Conservation (phyloP, 2,888 invertebrate species). For the Tenthredo livida region DNA sequence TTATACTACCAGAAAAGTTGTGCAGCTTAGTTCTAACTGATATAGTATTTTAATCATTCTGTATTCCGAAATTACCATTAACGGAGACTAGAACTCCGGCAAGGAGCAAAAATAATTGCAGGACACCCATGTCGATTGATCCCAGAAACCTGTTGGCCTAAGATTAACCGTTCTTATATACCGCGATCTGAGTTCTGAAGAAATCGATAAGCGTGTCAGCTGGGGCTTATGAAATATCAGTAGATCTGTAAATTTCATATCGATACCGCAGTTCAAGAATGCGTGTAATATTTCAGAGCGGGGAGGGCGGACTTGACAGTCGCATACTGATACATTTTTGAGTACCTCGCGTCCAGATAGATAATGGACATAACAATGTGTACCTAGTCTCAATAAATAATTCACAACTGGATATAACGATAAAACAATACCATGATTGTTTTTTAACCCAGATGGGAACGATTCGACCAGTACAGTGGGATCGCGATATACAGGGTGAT, state of each 20-base stretch:
- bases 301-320: not conserved
- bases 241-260: not conserved
- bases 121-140: constrained; percentile 15
- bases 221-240: constrained; percentile 15
- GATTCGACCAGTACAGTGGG: not conserved
- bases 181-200: not conserved
- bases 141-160: not conserved
- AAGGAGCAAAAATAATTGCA: constrained; percentile 5
- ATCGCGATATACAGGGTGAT: too few species aligned
- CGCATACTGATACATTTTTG: not conserved
- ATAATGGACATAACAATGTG: not conserved
- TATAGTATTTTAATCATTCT: not conserved
- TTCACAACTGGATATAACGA: not conserved
- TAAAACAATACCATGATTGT: not conserved
- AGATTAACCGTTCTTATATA: constrained; percentile 25
- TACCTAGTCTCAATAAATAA: not conserved
- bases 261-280: not conserved
- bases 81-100: constrained; percentile 3
- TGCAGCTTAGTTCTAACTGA: not conserved
- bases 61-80: not conserved
- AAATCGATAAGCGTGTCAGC: constrained; percentile 25
- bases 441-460: not conserved
- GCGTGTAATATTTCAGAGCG: not conserved
- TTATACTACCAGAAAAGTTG: not conserved
- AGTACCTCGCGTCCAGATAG: not conserved